Evolutionary conservation across 2,797 vertebrate species (phyloP).

Genomic region (Pygocentrus nattereri): DNA sequence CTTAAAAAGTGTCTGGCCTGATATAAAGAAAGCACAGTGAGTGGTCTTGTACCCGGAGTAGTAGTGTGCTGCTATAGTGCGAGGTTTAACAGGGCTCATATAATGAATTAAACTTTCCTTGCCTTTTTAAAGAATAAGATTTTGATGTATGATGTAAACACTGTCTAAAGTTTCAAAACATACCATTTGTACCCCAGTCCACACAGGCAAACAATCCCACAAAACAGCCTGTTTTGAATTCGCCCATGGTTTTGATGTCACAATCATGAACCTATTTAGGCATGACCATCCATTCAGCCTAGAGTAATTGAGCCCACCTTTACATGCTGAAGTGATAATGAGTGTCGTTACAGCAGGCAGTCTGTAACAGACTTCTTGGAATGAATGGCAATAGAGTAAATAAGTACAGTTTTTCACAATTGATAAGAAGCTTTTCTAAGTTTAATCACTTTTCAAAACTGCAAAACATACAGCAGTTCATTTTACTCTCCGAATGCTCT

Average conservation of each 20-base stretch:
- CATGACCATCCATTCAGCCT: not conserved
- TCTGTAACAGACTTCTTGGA: not conserved
- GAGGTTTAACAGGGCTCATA: not conserved
- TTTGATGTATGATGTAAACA: not conserved
- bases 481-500: too few relatives aligned
- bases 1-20: slow-evolving; percentile 7
- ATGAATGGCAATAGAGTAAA: not conserved
- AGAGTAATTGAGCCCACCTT: not conserved
- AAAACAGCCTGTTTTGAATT: not conserved
- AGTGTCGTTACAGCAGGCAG: not conserved
- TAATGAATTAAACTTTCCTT: too few relatives aligned
- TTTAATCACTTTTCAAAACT: too few relatives aligned
- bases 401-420: not conserved
- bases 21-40: not conserved
- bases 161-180: too few relatives aligned
- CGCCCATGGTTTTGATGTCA: not conserved
- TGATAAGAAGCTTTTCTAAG: too few relatives aligned
- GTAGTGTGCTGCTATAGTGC: not conserved
- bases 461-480: too few relatives aligned
- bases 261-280: not conserved
- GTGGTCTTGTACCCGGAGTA: not conserved
- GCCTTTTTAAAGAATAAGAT: too few relatives aligned
- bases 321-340: not conserved
- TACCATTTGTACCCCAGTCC: too few relatives aligned
- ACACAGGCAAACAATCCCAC: too few relatives aligned